Evolutionary conservation across 64 coral and sea anemone genomes (phyloP), one percentile per base, ranked within the genome.

Genomic region (Catalaphyllia jardinei): DNA sequence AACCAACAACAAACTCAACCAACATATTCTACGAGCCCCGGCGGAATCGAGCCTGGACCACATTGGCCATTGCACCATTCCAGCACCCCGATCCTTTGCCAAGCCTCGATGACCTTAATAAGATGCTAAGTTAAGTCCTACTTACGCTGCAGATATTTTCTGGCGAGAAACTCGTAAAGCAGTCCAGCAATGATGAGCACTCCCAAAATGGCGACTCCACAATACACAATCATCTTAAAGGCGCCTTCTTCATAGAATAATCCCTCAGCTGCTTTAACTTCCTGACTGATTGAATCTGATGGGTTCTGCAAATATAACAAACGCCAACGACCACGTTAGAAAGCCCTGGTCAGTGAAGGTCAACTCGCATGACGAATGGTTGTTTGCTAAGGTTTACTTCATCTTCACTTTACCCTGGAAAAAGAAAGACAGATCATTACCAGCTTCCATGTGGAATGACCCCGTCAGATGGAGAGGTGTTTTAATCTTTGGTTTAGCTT

Each of bases 161-260:
- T 60, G 29, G 33, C 54, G 8, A 74, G 72, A 83, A 77, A 38
- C 71, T 93, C 92, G 71, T 93, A 93, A 17, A 89, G 0, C 19
- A 93, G 57, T 20, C 92, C 92, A 78, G 42, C 67, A 27, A 83
- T 74, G 14, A 63, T 14, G 11, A 93, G 92, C 13, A 87, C 72
- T 3, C 52, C 92, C 72, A 93, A 57, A 67, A 93, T 89, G 46
- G 57, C 92, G 9, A 85, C 59, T 2, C 92, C 92, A 30, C 92
- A 80, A 59, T 71, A 93, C 6, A 93, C 87, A 60, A 93, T 93
- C 24, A 93, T 24, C 74, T 89, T 93, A 29, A 93, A 93, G 38
- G 86, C 82, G 10, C 31, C 75, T 54, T 93, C 92, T 71, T 93
- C 92, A 29, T 89, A 93, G 46, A 93, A 93, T 75, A 93, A 84